Evolutionary conservation across 30 jellyfish, hydroid and myxozoan genomes (phyloP).

Genomic region (Calvadosia cruxmelitensis): DNA sequence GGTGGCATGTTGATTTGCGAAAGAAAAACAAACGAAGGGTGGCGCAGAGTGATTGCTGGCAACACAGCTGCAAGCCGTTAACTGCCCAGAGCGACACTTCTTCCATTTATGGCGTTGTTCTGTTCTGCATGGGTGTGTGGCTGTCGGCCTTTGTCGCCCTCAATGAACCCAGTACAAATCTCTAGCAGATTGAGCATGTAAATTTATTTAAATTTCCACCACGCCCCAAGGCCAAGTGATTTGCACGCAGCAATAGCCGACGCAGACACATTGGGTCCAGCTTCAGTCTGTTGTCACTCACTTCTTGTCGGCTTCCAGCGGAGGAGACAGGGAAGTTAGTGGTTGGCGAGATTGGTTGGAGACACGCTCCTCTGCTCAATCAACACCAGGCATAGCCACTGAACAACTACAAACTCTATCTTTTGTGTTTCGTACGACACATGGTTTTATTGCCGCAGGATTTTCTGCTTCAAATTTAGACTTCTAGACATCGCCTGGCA

Average conservation of each 20-base stretch:
- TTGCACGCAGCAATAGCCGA: background rate
- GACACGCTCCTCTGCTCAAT: background rate
- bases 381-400: background rate
- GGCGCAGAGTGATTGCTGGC: no score
- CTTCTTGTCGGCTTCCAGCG: background rate
- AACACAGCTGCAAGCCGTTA: slow-evolving; percentile 1
- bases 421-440: no score
- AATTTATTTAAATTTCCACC: background rate
- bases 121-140: background rate
- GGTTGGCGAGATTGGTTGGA: background rate
- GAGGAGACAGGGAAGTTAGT: background rate
- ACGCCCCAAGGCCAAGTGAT: background rate
- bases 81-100: background rate
- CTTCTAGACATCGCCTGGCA: no score
- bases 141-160: background rate
- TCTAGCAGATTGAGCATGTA: background rate
- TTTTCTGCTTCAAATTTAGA: background rate
- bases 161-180: no score
- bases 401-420: no score
- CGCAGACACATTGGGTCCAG: background rate
- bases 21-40: no score
- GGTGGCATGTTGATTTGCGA: no score
- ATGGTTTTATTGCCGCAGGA: no score
- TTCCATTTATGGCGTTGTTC: background rate
- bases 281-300: background rate